Evolutionary conservation across 1,140 invertebrate species (phyloP), one percentile per base, ranked within the genome.

Genomic region (Gryllus bimaculatus): DNA sequence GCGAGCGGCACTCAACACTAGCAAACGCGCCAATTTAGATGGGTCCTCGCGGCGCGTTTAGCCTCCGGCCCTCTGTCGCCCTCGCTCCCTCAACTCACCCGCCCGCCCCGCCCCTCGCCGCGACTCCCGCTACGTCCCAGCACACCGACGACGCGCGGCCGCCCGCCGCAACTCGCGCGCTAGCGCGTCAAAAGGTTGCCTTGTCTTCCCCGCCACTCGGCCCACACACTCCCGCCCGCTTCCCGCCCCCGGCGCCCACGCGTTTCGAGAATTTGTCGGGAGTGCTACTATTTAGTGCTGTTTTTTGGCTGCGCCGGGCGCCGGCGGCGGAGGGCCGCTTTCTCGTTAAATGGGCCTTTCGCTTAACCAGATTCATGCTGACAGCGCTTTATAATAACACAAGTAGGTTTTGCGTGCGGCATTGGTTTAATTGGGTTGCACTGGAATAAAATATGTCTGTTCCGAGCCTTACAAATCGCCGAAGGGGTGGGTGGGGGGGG

Each of bases 11-110:
- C 54, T 13, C 2, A 66, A 1, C 0, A 0, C 7, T 1, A 7
- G 54, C 54, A 66, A 66, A 66, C 54, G 54, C 54, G 54, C 54
- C 54, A 66, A 66, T 66, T n/a, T 66, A 66, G 54, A 66, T 66
- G 54, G 54, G 18, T 18, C 54, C 10, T 66, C 54, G 54, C 54
- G 54, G 18, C 54, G 54, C 54, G 54, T 66, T 66, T 18, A 66
- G 54, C 54, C n/a, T 39, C 26, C 54, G 18, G 18, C 54, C 18
- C 54, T 66, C 10, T 18, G 54, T 66, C 54, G 10, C 54, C 54
- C 10, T 7, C 54, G 10, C 54, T 7, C 54, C 54, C 49, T 54
- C 15, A 15, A 54, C 49, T 15, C 8, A 15, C n/a, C n/a, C n/a
- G n/a, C n/a, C n/a, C n/a, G n/a, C n/a, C n/a, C n/a, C n/a, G n/a